phyloP scores from a whole-genome alignment of 2,113 vertebrate species.

The Tinamus guttatus region DNA sequence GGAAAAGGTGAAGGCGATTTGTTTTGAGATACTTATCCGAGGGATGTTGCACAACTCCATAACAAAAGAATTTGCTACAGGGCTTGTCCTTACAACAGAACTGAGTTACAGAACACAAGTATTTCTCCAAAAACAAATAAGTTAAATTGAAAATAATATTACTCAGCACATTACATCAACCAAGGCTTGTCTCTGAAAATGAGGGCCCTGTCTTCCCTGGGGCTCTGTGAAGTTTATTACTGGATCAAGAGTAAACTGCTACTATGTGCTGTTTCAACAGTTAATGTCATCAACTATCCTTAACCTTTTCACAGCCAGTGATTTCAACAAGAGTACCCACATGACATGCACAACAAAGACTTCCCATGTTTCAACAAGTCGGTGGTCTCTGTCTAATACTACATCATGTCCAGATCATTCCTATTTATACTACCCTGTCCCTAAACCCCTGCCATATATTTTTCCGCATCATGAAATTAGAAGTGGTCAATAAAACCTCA shows the following conservation, averaged over 20 bases:
- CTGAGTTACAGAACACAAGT: not conserved
- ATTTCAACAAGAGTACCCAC: not conserved
- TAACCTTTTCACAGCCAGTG: not conserved
- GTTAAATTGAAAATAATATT: not conserved
- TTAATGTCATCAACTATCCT: slow-evolving; percentile 18
- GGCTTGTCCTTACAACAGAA: not conserved
- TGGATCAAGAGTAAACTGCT: not conserved
- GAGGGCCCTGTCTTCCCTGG: not conserved
- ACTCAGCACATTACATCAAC: not conserved
- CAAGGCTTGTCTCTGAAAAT: not conserved
- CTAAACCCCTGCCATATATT: not conserved
- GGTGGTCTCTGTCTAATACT: not conserved
- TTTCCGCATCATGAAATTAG: not conserved
- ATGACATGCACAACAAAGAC: not conserved
- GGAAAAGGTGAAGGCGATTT: slow-evolving; percentile 22
- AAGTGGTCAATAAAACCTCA: not conserved
- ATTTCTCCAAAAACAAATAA: not conserved
- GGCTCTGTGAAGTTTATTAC: not conserved
- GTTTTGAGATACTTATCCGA: not conserved
- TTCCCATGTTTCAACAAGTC: not conserved
- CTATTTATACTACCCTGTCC: not conserved
- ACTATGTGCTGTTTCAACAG: not conserved
- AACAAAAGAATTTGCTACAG: not conserved
- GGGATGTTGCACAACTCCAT: not conserved
- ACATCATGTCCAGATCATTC: not conserved